Conservation (phyloP, 2,888 invertebrate genomes). For the Acholoe squamosa region DNA sequence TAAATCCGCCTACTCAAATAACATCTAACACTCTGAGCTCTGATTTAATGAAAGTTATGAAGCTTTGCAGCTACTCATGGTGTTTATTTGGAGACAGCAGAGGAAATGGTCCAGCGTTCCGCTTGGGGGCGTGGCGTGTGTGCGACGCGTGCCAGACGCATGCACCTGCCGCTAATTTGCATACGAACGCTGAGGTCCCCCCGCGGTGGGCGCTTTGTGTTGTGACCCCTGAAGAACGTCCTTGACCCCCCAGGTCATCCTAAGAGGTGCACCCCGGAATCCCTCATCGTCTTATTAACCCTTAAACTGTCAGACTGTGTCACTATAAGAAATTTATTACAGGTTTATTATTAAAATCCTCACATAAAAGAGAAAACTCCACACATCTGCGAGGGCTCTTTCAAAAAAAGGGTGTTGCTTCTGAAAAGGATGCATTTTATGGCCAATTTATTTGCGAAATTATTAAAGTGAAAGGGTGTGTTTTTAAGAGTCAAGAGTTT, state of each 20-base stretch:
- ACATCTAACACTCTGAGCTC: too few relatives aligned
- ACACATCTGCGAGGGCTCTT: too few relatives aligned
- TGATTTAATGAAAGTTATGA: too few relatives aligned
- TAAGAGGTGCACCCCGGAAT: slow-evolving; percentile 9
- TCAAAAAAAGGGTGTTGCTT: too few relatives aligned
- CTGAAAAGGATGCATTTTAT: too few relatives aligned
- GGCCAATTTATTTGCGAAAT: too few relatives aligned
- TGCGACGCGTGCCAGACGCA: slow-evolving; percentile 10
- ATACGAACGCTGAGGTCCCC: slow-evolving; percentile 32
- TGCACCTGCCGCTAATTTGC: slow-evolving; percentile 55
- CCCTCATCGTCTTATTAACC: slow-evolving; percentile 1
- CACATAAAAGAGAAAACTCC: too few relatives aligned
- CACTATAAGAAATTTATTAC: too few relatives aligned
- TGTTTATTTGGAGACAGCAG: not conserved
- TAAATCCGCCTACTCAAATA: too few relatives aligned
- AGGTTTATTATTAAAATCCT: too few relatives aligned
- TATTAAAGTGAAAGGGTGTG: too few relatives aligned
- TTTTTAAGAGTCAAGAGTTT: not conserved
- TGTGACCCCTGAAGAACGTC: not conserved
- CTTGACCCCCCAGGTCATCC: slow-evolving; percentile 16
- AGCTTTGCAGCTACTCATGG: too few relatives aligned
- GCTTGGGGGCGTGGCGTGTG: slow-evolving; percentile 7
- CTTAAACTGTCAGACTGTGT: not conserved
- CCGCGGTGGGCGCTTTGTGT: slow-evolving; percentile 19
- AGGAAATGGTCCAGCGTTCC: not conserved